Evolutionary conservation across 92 coral and sea anemone genomes (phyloP), one percentile per base, ranked within the genome.

Genomic region (Umimayanthus kanabou): DNA sequence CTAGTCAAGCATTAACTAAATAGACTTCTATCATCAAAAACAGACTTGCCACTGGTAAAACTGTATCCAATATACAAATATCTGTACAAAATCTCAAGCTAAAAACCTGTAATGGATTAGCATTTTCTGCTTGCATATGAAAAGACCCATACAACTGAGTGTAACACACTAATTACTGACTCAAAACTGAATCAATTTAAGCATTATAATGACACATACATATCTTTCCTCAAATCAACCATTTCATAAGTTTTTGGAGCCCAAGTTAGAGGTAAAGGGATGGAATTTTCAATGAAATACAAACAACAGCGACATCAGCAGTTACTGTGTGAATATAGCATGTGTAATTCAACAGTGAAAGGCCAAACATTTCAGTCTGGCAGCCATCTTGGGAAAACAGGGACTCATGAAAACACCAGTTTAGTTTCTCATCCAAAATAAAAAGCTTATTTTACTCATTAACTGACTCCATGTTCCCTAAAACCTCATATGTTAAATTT

Each of bases 141-240:
- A 81, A 71, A 83, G 76, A 49, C 39, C 87, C 64, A 30, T 69
- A 69, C 87, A 69, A 67, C 65, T 83, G 43, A 82, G 42, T 66
- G 39, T 69, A 82, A 83, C 66, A 69, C 26, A 65, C 77, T 43
- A 83, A 83, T 83, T 77, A 78, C 76, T 65, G 76, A 64, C 84
- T 87, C 80, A 67, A 76, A 91, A 83, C 88, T 69, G 72, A 91
- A 88, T 83, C 91, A 88, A 88, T 88, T 91, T 88, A 82, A 88
- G 69, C 77, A 79, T 82, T 79, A 89, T 66, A 76, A 90, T 88
- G 66, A 49, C 75, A 87, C 86, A 76, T 82, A 39, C 67, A 82
- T 73, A 73, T 82, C 81, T 88, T 88, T 90, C 84, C 76, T 71
- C 37, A 91, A 82, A 91, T 20, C 64, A 67, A 25, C 14, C 65